Evolutionary conservation across 2,888 invertebrate genomes (phyloP), one percentile per base, ranked within the genome.

Genomic region (Falcaria lacertinaria): DNA sequence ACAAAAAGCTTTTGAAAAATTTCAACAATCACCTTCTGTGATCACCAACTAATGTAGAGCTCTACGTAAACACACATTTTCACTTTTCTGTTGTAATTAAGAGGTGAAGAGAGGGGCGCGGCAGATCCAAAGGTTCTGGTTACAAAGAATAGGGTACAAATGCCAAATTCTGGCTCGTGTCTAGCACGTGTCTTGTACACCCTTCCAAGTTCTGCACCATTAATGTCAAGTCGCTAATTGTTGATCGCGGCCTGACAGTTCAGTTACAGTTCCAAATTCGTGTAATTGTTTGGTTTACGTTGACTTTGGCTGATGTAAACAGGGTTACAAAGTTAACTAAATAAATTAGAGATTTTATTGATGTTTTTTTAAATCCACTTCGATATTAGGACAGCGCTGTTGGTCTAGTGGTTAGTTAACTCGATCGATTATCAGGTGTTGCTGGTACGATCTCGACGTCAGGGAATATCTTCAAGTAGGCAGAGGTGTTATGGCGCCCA

Each of bases 181-280:
- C 72, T 34, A 50, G 52, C 83, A 73, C 82, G 82, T 74, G 82
- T 51, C 69, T 64, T 49, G 59, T 52, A 64, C 59, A 58, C 58
- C 62, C 63, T 48, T 55, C 61, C 50, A 74, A 79, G 69, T 80
- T 77, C 64, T 74, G 78, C 72, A 72, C 75, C 76, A 77, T 83
- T 78, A 74, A 75, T 76, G 82, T 81, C 78, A 80, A 64, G 59
- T 67, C 57, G 64, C 75, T 80, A 81, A 81, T 82, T 80, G 76
- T 69, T 73, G 74, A 73, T 64, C 69, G 60, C 65, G 67, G 71
- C 70, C 64, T 64, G 72, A 73, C 68, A 63, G 64, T 60, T 61
- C 48, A 47, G 54, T 56, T 45, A 22, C 25, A 41, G 19, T 48
- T 48, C 37, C 37, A 15, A 40, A 39, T 47, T 42, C 41, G 46